These are phyloP conservation scores for Petaurus breviceps DNA, from an alignment of 2,113 vertebrate genomes.

Conservation along the genomic window DNA sequence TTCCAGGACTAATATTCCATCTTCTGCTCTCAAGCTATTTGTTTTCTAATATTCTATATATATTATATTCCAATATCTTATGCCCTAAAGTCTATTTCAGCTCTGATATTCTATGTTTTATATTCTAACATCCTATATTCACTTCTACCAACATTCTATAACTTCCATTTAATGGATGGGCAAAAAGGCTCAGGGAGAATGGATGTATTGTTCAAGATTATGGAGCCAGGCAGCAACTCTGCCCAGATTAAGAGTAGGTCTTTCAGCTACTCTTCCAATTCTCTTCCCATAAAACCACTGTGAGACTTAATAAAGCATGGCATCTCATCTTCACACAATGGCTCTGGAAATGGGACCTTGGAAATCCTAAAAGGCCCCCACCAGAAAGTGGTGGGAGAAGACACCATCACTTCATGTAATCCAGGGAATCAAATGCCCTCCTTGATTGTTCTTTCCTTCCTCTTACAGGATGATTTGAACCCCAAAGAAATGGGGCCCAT, in stretches of 20 bases:
- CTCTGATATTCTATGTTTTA: not conserved
- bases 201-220: not conserved
- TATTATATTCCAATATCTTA: not conserved
- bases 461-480: slow-evolving; percentile 73
- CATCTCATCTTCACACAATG: slow-evolving; percentile 61
- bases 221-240: not conserved
- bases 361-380: slow-evolving; percentile 12
- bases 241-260: not conserved
- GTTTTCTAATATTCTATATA: not conserved
- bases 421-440: slow-evolving; percentile 52
- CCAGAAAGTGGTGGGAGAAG: slow-evolving; percentile 63
- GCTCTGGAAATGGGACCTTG: slow-evolving; percentile 65
- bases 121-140: not conserved
- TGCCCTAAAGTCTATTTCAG: not conserved
- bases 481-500: slow-evolving; percentile 67
- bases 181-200: not conserved
- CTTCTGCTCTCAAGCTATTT: not conserved
- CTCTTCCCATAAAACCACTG: slow-evolving; percentile 33
- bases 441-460: slow-evolving; percentile 76
- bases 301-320: not conserved
- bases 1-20: not conserved
- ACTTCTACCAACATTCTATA: not conserved
- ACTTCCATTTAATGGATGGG: not conserved
- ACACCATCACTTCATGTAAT: slow-evolving; percentile 25
- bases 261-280: slow-evolving; percentile 47